Conservation (phyloP, 1,140 invertebrate genomes). For the Hylaeus anthracinus region DNA sequence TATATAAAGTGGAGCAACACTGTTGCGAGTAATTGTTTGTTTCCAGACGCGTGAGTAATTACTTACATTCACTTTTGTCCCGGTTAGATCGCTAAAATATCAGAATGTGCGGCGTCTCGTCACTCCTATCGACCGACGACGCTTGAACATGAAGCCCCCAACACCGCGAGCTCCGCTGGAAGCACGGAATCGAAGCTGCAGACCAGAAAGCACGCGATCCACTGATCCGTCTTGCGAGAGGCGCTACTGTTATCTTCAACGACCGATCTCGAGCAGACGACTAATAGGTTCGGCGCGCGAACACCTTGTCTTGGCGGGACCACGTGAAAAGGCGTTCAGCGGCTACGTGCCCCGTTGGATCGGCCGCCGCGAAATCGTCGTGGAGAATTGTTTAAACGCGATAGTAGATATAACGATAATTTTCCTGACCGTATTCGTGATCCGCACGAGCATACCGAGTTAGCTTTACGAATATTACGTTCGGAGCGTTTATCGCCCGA, state of each 20-base stretch:
- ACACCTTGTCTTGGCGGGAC: conserved; percentile 62
- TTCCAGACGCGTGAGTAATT: too few relatives aligned
- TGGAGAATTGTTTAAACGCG: conserved; percentile 52
- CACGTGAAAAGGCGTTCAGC: conserved; percentile 66
- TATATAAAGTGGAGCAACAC: too few relatives aligned
- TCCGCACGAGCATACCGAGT: background rate
- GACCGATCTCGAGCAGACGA: conserved; percentile 62
- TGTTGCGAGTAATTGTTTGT: too few relatives aligned
- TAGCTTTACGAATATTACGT: conserved; percentile 23
- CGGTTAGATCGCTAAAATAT: too few relatives aligned
- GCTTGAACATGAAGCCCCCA: conserved; percentile 18
- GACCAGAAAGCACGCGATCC: conserved; percentile 69
- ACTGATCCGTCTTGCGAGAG: conserved; percentile 77
- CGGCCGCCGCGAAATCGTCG: conserved; percentile 37
- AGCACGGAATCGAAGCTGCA: conserved; percentile 57
- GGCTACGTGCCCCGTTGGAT: conserved; percentile 4
- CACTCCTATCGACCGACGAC: conserved; percentile 52
- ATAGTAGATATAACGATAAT: conserved; percentile 39
- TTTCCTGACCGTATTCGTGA: background rate
- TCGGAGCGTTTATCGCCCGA: conserved; percentile 13
- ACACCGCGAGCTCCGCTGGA: conserved; percentile 32
- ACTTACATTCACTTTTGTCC: too few relatives aligned
- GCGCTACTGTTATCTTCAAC: conserved; percentile 73
- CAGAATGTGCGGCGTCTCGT: conserved; percentile 9
- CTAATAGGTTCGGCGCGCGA: conserved; percentile 73